phyloP scores from a whole-genome alignment of 1,140 invertebrate genomes.

The Tetramorium simillimum region DNA sequence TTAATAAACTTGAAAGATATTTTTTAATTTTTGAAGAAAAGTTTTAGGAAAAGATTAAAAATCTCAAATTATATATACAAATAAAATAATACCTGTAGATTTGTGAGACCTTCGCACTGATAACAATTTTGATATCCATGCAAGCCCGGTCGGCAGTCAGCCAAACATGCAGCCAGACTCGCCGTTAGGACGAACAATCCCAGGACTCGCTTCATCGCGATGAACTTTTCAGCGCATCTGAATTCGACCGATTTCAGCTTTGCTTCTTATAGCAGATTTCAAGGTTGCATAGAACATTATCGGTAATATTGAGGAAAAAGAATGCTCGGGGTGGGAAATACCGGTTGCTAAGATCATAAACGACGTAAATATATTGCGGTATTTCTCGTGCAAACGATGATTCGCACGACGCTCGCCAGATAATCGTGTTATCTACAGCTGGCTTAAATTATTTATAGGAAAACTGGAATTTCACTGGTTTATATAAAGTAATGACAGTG shows the following conservation, averaged over 20 bases:
- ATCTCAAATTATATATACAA: too few species aligned
- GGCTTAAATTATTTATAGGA: background rate
- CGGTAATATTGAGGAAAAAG: background rate
- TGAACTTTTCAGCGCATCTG: conserved; percentile 11
- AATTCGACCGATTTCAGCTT: background rate
- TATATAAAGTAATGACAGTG: background rate
- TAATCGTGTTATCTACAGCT: background rate
- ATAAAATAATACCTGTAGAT: conserved; percentile 20
- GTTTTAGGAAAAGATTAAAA: background rate
- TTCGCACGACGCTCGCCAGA: background rate
- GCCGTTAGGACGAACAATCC: conserved; percentile 4
- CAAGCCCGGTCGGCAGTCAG: conserved; percentile 20
- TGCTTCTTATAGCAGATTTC: conserved; percentile 51
- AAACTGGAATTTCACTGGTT: background rate
- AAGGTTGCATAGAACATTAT: background rate
- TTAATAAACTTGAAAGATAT: too few species aligned
- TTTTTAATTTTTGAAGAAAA: background rate
- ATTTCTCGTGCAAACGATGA: background rate
- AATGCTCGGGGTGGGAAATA: background rate
- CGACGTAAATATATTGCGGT: background rate
- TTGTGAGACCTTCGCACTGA: conserved; percentile 34
- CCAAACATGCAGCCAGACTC: conserved; percentile 4
- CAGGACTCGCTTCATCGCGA: conserved; percentile 22
- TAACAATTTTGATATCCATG: conserved; percentile 30
- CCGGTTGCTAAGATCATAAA: background rate